Base-by-base conservation (phyloP, 2,113 vertebrate species). In the Toxotes chatareus region DNA sequence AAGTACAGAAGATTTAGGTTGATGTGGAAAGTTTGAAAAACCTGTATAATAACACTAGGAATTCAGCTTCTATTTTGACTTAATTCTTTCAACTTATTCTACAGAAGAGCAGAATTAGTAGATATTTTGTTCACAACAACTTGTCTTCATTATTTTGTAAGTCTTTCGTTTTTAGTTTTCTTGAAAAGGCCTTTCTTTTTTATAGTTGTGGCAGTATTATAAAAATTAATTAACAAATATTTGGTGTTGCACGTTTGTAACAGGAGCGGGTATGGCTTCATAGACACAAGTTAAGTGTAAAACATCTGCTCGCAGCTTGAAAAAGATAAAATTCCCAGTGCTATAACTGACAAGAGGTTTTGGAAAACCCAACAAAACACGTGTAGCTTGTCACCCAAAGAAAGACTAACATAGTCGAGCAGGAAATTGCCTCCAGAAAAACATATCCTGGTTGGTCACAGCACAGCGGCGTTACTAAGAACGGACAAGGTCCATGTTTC, bases 371-470 rank as follows among this genome's bases (percentile, higher is more conserved):
- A n/a, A 11, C 74, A 42, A 82, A 73, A 55, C 57, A 46, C 12
- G 3, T 59, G 59, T 59, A 34, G 55, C 68, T 4, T 73, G 62
- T 87, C 74, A 60, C 27, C 36, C 27, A 47, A 32, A 61, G 63
- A 74, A 17, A 77, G 71, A 82, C 69, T 17, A 68, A 67, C 38
- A 21, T 12, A 36, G 44, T 67, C 40, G 6, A 59, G 32, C 59
- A 88, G 83, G 81, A 91, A 91, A 90, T 75, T 60, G 55, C 73
- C 64, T 82, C 40, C 36, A 88, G 67, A 86, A 79, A 85, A 84
- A 89, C 71, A 86, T 46, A 65, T 80, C 76, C 67, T 84, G 65
- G 17, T 83, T 59, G 66, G 63, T 51, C 47, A 85, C 51, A 57
- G 62, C 71, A 76, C 66, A 80, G 64, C 61, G 4, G 63, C 4